Evolutionary conservation across 2,797 vertebrate species (phyloP), one percentile per base, ranked within the genome.

Genomic region (Onychomys leucogaster): DNA sequence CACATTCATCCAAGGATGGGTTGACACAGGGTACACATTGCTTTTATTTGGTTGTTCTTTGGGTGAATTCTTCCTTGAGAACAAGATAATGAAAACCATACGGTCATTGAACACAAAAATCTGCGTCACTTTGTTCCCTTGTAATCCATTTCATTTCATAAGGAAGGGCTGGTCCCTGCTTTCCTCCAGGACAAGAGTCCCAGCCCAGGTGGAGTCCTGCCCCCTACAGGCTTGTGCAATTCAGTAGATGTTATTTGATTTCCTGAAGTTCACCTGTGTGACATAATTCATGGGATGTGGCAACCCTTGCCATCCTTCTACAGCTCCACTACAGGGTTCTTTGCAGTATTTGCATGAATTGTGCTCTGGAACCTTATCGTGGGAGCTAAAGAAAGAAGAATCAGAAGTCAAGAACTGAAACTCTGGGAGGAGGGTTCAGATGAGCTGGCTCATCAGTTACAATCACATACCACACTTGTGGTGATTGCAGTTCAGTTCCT

Each of bases 41-140:
- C 96, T 97, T 96, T 98, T 95, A 97, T 98, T 97, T 98, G 96
- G 94, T 97, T 97, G 78, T 88, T 97, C 96, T 97, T 97, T 96
- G 96, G 80, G 91, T 65, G 23, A 95, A 97, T 98, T 94, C 96
- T 98, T 96, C 76, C 2, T 85, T 94, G 96, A 97, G 97, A 86
- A 46, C 32, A 93, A 95, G 85, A 96, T 93, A 91, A 91, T 96
- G 95, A 90, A 97, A 98, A 98, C 94, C 97, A 97, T 91, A 98
- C 89, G 83, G 89, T 93, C 95, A 96, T 1, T 96, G 96, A 97
- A 92, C 46, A 96, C 95, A 95, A 97, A 95, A 96, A 84, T 96
- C 89, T 96, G 86, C 43, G 10, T 97, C 96, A 95, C 95, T 97
- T 97, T 91, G 63, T 89, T 98, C 96, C 77, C 67, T 94, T 89